Conservation (phyloP, 2,888 invertebrate genomes). For the Chloroclysta siterata region DNA sequence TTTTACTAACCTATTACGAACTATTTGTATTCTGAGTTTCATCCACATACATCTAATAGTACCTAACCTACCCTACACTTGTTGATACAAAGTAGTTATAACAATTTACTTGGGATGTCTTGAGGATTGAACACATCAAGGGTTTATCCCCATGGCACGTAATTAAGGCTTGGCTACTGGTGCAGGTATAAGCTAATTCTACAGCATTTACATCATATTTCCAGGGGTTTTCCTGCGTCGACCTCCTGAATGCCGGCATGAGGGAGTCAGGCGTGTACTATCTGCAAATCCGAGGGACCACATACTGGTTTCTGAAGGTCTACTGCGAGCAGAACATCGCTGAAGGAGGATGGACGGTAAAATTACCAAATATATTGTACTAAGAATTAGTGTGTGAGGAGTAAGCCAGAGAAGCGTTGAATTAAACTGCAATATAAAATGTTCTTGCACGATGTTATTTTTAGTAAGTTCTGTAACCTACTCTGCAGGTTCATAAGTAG, state of each 20-base stretch:
- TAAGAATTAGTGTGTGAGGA: background rate
- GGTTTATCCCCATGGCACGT: no score
- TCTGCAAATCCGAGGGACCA: constrained; percentile 94
- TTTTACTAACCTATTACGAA: no score
- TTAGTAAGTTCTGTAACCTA: constrained; percentile 16
- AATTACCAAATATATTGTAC: constrained; percentile 43
- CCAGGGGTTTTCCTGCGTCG: constrained; percentile 95
- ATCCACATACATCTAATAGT: no score
- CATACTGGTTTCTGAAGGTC: constrained; percentile 96
- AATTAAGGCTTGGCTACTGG: background rate
- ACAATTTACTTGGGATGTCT: no score
- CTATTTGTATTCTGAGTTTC: no score
- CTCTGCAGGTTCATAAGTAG: constrained; percentile 2
- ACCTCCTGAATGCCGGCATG: constrained; percentile 94
- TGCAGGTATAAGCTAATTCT: constrained; percentile 2
- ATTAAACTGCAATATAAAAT: background rate
- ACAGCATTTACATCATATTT: constrained; percentile 50
- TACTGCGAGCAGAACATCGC: constrained; percentile 95
- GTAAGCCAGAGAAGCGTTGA: background rate
- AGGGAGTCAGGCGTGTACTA: constrained; percentile 95
- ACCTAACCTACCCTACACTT: no score
- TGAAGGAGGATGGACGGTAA: constrained; percentile 97
- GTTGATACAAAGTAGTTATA: no score
- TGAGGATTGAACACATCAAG: no score
- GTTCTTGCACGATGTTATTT: constrained; percentile 5